These are phyloP conservation scores for Dione vanillae DNA, from an alignment of 2,888 invertebrate species.

Conservation along the genomic window DNA sequence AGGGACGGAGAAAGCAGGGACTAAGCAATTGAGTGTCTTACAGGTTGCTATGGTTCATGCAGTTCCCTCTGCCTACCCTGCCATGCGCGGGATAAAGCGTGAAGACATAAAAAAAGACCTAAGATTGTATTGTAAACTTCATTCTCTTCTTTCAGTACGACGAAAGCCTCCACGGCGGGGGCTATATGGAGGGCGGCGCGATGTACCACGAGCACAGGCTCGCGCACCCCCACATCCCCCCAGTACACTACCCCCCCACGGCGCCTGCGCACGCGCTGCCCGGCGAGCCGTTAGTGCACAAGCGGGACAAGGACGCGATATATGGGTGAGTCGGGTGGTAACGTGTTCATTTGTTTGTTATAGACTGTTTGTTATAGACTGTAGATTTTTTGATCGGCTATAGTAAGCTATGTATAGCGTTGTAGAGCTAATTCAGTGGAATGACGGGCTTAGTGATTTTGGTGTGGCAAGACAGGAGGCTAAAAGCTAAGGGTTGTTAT, in stretches of 20 bases:
- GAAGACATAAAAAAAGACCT: too few relatives aligned
- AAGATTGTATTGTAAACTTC: neutral
- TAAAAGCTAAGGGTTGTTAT: too few relatives aligned
- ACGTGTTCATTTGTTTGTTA: constrained; percentile 57
- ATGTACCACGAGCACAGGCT: constrained; percentile 93
- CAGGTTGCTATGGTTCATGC: too few relatives aligned
- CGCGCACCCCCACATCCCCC: constrained; percentile 89
- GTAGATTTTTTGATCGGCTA: constrained; percentile 12
- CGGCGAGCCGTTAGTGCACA: constrained; percentile 95
- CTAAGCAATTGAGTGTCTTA: too few relatives aligned
- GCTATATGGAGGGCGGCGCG: constrained; percentile 92
- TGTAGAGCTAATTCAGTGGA: too few relatives aligned
- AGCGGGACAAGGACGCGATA: constrained; percentile 99
- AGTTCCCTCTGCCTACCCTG: too few relatives aligned
- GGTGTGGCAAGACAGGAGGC: too few relatives aligned
- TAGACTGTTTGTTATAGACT: constrained; percentile 24
- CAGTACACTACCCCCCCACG: constrained; percentile 92
- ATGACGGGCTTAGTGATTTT: too few relatives aligned
- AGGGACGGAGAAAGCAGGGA: too few relatives aligned
- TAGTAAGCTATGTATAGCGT: neutral
- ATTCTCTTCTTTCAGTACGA: constrained; percentile 89
- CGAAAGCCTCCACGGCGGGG: constrained; percentile 93
- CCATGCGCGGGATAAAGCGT: too few relatives aligned
- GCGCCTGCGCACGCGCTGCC: constrained; percentile 95
- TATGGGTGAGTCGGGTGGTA: constrained; percentile 94